These are phyloP conservation scores for Perizoma affinitatum DNA, from an alignment of 2,888 invertebrate species.

Conservation along the genomic window DNA sequence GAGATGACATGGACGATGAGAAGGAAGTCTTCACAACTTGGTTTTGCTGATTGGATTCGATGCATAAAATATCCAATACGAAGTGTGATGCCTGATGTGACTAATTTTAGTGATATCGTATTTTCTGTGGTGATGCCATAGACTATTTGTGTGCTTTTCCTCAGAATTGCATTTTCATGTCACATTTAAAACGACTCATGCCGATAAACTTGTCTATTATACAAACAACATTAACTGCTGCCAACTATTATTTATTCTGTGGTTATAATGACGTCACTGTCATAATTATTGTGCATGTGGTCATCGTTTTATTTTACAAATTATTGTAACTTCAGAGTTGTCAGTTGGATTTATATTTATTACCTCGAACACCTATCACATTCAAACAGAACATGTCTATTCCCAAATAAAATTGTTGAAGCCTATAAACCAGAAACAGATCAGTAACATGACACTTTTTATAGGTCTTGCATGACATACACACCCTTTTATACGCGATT, in stretches of 20 bases:
- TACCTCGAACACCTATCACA: not conserved
- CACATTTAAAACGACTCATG: constrained; percentile 11
- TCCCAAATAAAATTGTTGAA: not conserved
- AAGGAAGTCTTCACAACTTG: too few species aligned
- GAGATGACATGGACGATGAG: too few species aligned
- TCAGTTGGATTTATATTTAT: too few species aligned
- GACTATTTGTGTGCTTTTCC: constrained; percentile 1
- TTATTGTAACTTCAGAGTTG: not conserved
- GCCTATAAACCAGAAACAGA: constrained; percentile 8
- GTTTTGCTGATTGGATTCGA: too few species aligned
- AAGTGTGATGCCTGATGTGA: too few species aligned
- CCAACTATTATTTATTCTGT: constrained; percentile 8
- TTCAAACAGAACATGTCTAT: not conserved
- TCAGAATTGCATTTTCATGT: constrained; percentile 9
- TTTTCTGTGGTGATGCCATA: constrained; percentile 1
- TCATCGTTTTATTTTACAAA: constrained; percentile 11
- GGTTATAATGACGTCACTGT: constrained; percentile 2
- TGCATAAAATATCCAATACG: too few species aligned
- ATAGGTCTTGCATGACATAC: constrained; percentile 15
- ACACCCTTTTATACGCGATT: constrained; percentile 34
- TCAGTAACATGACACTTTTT: constrained; percentile 23
- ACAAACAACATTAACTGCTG: constrained; percentile 13
- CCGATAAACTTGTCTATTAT: constrained; percentile 10
- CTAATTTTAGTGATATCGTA: too few species aligned
- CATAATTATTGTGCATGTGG: constrained; percentile 3